Conservation (phyloP, 2,113 vertebrate species). For the Smithornis capensis region DNA sequence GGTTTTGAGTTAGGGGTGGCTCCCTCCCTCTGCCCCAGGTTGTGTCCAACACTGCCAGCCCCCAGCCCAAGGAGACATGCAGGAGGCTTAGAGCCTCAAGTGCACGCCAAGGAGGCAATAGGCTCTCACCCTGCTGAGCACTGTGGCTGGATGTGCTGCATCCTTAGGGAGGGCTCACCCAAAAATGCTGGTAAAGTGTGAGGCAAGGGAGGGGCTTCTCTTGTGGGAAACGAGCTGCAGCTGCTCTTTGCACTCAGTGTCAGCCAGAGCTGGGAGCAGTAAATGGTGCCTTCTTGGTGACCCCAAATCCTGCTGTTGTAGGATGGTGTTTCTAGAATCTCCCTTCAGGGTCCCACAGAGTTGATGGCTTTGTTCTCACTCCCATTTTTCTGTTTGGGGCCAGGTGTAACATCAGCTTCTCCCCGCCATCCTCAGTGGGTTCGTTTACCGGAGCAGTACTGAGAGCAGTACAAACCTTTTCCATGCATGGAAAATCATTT, state of each 20-base stretch:
- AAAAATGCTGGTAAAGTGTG: neutral
- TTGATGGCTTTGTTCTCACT: neutral
- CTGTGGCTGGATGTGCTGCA: neutral
- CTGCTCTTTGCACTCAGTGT: neutral
- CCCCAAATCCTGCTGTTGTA: neutral
- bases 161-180: neutral
- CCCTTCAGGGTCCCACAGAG: neutral
- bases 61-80: neutral
- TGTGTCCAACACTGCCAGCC: neutral
- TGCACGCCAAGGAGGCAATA: neutral
- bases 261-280: neutral
- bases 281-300: neutral
- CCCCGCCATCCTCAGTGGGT: neutral
- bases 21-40: neutral
- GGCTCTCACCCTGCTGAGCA: neutral
- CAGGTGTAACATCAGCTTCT: neutral
- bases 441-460: neutral
- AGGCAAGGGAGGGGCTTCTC: neutral
- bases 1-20: neutral
- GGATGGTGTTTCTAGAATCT: neutral
- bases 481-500: conserved; percentile 1
- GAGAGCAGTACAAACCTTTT: neutral
- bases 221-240: neutral
- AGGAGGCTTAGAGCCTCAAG: neutral
- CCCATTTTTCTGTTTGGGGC: neutral